A percentile compares a stretch with the other conserved stretches of the same genome.
Conservation (phyloP, 2,888 invertebrate species). For the Seira musarum region DNA sequence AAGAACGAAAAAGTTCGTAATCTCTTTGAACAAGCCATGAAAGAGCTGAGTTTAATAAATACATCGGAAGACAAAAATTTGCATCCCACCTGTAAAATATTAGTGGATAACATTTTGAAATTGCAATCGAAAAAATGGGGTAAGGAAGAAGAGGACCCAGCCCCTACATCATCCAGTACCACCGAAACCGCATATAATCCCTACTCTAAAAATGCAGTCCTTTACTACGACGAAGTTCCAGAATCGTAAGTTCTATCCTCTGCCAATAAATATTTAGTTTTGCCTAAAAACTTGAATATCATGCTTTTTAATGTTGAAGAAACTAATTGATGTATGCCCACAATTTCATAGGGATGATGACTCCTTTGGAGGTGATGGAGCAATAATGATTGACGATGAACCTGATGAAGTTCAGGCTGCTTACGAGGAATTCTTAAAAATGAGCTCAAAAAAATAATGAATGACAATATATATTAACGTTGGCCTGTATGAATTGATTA, state of each 20-base stretch:
- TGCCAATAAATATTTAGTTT: background rate
- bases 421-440: constrained; percentile 65
- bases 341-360: constrained; percentile 64
- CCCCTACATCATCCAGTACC: constrained; percentile 17
- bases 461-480: too few relatives aligned
- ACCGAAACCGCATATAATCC: constrained; percentile 6
- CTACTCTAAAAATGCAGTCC: constrained; percentile 16
- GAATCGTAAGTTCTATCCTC: constrained; percentile 58
- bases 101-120: constrained; percentile 61
- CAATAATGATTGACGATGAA: constrained; percentile 64
- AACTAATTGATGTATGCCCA: too few relatives aligned
- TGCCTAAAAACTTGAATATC: background rate
- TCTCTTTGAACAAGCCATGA: constrained; percentile 54
- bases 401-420: constrained; percentile 65
- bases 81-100: constrained; percentile 22
- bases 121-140: constrained; percentile 64
- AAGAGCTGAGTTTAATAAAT: constrained; percentile 54
- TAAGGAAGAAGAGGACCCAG: constrained; percentile 36
- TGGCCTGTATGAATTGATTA: too few relatives aligned
- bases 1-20: constrained; percentile 33
- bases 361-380: constrained; percentile 47
- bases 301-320: too few relatives aligned
- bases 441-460: constrained; percentile 42
- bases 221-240: constrained; percentile 62
- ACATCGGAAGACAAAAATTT: constrained; percentile 29